phyloP scores from a whole-genome alignment of 2,113 vertebrate species.

The Cinclus cinclus region DNA sequence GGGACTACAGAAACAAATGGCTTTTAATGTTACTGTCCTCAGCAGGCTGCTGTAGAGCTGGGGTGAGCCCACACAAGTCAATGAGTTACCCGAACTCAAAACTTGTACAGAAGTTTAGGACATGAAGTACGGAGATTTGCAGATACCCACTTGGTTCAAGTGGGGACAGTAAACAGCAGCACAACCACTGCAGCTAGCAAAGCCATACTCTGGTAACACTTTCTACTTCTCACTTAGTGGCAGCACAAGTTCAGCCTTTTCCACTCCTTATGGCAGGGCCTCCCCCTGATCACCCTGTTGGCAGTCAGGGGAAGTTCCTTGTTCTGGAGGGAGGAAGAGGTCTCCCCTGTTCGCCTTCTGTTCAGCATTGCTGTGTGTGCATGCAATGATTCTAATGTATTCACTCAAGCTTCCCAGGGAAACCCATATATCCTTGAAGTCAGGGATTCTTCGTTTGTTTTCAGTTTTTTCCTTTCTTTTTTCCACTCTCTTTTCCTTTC shows the following conservation, averaged over 20 bases:
- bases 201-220: neutral
- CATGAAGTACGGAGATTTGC: neutral
- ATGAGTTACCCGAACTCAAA: neutral
- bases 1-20: neutral
- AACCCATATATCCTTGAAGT: neutral
- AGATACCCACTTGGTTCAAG: neutral
- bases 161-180: neutral
- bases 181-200: neutral
- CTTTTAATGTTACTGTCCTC: conserved; percentile 4
- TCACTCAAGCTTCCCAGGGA: neutral
- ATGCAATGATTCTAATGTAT: neutral
- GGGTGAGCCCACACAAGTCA: neutral
- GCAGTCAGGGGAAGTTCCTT: neutral
- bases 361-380: neutral
- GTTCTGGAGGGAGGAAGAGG: neutral
- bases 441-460: neutral
- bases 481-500: neutral
- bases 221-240: neutral
- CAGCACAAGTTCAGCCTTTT: neutral
- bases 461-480: fast-evolving
- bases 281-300: fast-evolving
- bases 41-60: neutral
- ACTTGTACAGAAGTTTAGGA: neutral
- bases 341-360: neutral
- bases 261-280: neutral